Evolutionary conservation across 2,797 vertebrate genomes (phyloP), one percentile per base, ranked within the genome.

Genomic region (Diceros bicornis): DNA sequence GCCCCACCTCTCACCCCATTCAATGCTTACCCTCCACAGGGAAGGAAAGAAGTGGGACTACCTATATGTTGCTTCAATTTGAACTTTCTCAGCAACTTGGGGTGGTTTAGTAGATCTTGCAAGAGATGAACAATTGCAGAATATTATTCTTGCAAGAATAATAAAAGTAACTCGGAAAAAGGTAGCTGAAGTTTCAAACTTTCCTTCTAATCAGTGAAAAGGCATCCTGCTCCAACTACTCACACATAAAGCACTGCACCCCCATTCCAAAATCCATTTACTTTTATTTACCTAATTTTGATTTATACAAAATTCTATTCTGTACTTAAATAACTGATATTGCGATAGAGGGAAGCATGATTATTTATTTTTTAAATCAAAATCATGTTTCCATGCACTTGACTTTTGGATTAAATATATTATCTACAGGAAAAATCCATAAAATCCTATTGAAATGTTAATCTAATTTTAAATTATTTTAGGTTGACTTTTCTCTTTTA

Each of bases 381-480:
- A 96, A 97, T 91, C 44, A 68, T 79, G 29, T 94, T 94, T 96
- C 78, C 29, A 79, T 78, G 34, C 9, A 86, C 21, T 79, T 88
- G 50, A 79, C 21, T 89, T 87, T 52, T 95, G 17, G 41, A 89
- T 75, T 91, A 95, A 79, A 95, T 66, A 66, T 44, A 95, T 64
- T 90, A 95, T n/a, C 23, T 71, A 71, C 6, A 92, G 47, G n/a
- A 97, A 97, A 96, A 94, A 77, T 32, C 61, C 34, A 72, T 55
- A 87, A 72, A 85, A 78, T 90, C 17, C 21, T 94, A 88, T 1
- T 91, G 78, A 93, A 93, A 83, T 95, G 34, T 29, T 96, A 55
- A 84, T 71, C 32, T 74, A 71, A 96, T 81, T 82, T 91, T 77
- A 78, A 95, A 94, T 91, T 69, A 92, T 59, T 95, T 84, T 61